A percentile compares a stretch with the other conserved stretches of the same genome.
Conservation (phyloP, 2,113 vertebrate genomes). For the Ramphastos sulfuratus region DNA sequence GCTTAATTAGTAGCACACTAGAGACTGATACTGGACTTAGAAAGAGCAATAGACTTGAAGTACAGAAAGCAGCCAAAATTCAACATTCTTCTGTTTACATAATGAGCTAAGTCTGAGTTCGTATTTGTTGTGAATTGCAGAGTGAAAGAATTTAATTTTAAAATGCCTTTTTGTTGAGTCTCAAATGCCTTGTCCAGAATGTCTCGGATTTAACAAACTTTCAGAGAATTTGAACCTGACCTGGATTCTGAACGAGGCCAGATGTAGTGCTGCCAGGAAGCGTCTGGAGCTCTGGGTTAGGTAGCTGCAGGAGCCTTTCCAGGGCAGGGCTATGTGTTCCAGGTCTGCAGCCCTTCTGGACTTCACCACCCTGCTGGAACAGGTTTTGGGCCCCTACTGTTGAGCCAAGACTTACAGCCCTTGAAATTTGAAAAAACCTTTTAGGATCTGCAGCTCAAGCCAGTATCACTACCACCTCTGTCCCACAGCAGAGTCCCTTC, state of each 20-base stretch:
- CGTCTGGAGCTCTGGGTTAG: not conserved
- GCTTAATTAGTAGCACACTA: not conserved
- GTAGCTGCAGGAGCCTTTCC: not conserved
- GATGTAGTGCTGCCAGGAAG: not conserved
- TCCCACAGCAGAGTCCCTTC: not conserved
- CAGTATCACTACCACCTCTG: not conserved
- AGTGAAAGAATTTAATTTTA: constrained; percentile 37
- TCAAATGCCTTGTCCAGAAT: constrained; percentile 11
- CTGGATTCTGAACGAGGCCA: constrained; percentile 16
- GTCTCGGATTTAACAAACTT: constrained; percentile 37
- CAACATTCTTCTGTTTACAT: constrained; percentile 17
- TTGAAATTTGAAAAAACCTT: not conserved
- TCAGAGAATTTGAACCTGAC: constrained; percentile 25
- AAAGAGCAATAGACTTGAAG: not conserved
- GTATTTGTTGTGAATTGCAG: constrained; percentile 41
- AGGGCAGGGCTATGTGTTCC: not conserved
- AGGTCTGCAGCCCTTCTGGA: not conserved
- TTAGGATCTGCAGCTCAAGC: not conserved
- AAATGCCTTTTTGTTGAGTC: constrained; percentile 60
- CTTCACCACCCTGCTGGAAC: not conserved
- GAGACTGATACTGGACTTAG: not conserved
- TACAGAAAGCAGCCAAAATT: constrained; percentile 10
- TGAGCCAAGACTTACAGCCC: not conserved
- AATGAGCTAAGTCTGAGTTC: constrained; percentile 32
- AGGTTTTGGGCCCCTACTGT: not conserved